Conservation (phyloP, 2,888 invertebrate species). For the Lobophora halterata region DNA sequence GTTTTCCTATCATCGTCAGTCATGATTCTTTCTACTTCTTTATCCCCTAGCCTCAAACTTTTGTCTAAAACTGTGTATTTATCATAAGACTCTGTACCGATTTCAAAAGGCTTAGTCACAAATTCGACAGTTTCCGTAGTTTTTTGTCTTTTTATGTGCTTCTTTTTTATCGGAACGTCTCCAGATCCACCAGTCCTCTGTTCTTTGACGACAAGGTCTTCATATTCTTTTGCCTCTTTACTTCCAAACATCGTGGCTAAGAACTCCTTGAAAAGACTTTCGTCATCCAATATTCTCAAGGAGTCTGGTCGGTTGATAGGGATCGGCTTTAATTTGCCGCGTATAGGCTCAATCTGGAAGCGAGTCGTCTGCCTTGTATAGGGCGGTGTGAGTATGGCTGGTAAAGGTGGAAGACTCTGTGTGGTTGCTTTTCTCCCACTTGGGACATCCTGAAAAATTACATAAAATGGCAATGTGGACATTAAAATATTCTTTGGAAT, state of each 20-base stretch:
- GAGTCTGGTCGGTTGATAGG: conserved; percentile 17
- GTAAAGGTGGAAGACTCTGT: too few species aligned
- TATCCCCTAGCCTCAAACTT: too few species aligned
- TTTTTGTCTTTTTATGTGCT: neutral
- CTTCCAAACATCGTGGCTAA: conserved; percentile 48
- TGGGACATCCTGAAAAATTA: conserved; percentile 43
- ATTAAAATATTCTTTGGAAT: too few species aligned
- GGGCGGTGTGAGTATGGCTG: neutral
- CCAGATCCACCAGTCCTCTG: too few species aligned
- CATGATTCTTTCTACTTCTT: too few species aligned
- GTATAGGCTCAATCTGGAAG: conserved; percentile 22
- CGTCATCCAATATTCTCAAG: conserved; percentile 38
- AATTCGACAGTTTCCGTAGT: neutral
- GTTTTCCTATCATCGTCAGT: neutral
- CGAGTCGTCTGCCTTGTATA: conserved; percentile 26
- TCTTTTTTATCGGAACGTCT: too few species aligned
- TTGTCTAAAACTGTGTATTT: conserved; percentile 18
- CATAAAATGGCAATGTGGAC: conserved; percentile 1
- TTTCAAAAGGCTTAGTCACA: conserved; percentile 1
- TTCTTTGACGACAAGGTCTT: conserved; percentile 17
- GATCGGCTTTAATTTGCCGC: neutral
- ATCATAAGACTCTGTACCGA: conserved; percentile 1
- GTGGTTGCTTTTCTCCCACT: conserved; percentile 35
- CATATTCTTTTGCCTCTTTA: conserved; percentile 38
- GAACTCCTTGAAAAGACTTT: conserved; percentile 46